phyloP scores from a whole-genome alignment of 2,888 invertebrate genomes.

The Poecilus cupreus region DNA sequence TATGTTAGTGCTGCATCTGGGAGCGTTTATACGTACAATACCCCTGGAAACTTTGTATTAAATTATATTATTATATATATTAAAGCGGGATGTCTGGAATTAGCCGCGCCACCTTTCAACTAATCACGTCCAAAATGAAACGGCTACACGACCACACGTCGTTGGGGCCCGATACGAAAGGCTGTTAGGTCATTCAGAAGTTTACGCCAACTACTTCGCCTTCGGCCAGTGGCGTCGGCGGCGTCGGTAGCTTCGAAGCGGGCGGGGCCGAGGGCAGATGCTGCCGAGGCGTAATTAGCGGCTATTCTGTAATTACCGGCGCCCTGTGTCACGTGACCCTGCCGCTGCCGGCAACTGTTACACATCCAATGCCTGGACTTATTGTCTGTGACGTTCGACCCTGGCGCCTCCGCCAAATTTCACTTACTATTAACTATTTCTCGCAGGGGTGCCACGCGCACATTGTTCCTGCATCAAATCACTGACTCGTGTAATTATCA shows the following conservation, averaged over 20 bases:
- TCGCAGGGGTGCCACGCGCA: constrained; percentile 34
- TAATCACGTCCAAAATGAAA: constrained; percentile 54
- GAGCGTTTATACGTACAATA: constrained; percentile 30
- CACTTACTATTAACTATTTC: constrained; percentile 58
- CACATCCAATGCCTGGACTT: constrained; percentile 67
- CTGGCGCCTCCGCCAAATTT: constrained; percentile 44
- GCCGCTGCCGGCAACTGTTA: constrained; percentile 67
- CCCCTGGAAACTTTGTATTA: constrained; percentile 21
- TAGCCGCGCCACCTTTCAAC: constrained; percentile 35
- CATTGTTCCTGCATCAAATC: constrained; percentile 4
- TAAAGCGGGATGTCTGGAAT: constrained; percentile 15
- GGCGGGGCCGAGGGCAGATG: neutral
- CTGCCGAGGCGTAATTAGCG: constrained; percentile 67
- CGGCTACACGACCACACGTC: constrained; percentile 43
- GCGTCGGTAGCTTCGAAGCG: neutral
- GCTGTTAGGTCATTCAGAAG: constrained; percentile 53
- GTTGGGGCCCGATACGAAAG: constrained; percentile 30
- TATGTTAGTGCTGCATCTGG: neutral
- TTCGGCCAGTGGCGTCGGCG: neutral
- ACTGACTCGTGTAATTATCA: constrained; percentile 27
- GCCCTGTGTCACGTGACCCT: constrained; percentile 68
- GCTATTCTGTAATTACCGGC: constrained; percentile 69
- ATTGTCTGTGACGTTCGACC: constrained; percentile 68
- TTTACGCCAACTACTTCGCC: constrained; percentile 39
- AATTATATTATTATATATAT: constrained; percentile 27